Evolutionary conservation across 2,888 invertebrate species (phyloP).

Genomic region (Adelphocoris suturalis): DNA sequence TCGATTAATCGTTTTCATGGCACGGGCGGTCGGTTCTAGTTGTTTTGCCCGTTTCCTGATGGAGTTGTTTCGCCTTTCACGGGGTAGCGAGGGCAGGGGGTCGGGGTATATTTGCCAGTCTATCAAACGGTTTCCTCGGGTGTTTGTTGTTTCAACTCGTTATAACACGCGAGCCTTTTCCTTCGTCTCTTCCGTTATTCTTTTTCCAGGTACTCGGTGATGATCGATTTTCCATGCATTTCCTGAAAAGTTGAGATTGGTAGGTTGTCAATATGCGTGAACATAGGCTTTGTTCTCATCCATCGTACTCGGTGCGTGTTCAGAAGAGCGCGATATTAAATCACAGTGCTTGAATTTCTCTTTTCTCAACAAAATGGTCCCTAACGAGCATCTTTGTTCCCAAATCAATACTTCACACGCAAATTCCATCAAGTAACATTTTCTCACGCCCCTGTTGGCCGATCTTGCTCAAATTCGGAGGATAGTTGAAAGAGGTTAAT

Average conservation of each 20-base stretch:
- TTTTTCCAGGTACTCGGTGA: neutral
- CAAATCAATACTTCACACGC: too few species aligned
- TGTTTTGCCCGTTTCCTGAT: neutral
- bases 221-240: neutral
- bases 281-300: neutral
- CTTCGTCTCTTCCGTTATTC: neutral
- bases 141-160: slow-evolving; percentile 14
- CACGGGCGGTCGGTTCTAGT: slow-evolving; percentile 5
- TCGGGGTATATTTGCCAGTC: neutral
- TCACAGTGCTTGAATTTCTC: too few species aligned
- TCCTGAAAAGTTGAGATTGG: neutral
- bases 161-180: neutral
- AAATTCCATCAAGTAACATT: too few species aligned
- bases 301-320: neutral
- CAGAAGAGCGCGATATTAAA: too few species aligned
- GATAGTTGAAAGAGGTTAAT: too few species aligned
- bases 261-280: neutral
- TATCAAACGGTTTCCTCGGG: neutral
- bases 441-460: too few species aligned
- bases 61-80: slow-evolving; percentile 15
- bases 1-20: slow-evolving; percentile 12
- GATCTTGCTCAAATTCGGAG: too few species aligned
- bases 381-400: too few species aligned
- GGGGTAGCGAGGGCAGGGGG: neutral
- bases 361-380: too few species aligned